Conservation (phyloP, 1,140 invertebrate genomes). For the Brachionus koreanus region DNA sequence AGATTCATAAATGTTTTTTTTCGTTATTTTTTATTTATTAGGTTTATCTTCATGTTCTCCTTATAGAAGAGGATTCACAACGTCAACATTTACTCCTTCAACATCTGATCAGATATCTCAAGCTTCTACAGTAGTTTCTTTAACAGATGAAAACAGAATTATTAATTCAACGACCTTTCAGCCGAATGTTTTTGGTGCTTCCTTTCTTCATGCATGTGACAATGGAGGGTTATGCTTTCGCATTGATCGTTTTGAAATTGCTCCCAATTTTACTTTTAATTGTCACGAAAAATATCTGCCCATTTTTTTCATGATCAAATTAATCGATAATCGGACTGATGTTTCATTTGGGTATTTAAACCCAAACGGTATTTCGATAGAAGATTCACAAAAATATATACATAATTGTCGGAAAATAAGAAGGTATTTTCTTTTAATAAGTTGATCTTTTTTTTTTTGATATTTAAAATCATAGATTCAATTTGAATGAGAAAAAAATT, state of each 20-base stretch:
- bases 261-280: background rate
- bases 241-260: background rate
- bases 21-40: background rate
- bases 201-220: background rate
- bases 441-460: background rate
- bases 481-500: conserved; percentile 33
- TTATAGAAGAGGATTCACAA: background rate
- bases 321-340: conserved; percentile 10
- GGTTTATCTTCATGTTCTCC: background rate
- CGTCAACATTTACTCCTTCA: background rate
- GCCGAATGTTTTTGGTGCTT: background rate
- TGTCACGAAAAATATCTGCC: background rate
- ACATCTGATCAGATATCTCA: background rate
- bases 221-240: background rate
- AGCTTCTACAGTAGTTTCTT: background rate
- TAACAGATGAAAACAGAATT: background rate
- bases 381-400: conserved; percentile 4
- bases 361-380: background rate
- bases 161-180: background rate
- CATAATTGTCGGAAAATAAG: conserved; percentile 3
- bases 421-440: background rate
- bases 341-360: conserved; percentile 1
- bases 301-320: conserved; percentile 7
- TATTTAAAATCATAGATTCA: conserved; percentile 7
- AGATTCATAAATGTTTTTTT: background rate